These are phyloP conservation scores for Esperia sulphurella DNA, from an alignment of 2,888 invertebrate species.

Conservation along the genomic window DNA sequence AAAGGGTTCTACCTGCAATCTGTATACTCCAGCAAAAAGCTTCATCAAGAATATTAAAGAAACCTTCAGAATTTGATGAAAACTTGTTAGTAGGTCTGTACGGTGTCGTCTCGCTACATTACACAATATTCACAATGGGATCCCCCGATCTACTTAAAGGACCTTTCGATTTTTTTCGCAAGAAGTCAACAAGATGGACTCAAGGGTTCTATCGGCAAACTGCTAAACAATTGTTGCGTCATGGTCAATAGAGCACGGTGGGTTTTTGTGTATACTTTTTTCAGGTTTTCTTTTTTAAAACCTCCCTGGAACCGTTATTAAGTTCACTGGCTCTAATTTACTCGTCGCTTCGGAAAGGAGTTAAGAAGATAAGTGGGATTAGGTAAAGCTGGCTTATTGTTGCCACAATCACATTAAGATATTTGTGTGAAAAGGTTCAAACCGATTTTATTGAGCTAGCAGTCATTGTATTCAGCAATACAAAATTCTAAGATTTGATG, in stretches of 20 bases:
- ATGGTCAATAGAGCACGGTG: constrained; percentile 69
- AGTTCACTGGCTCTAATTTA: constrained; percentile 44
- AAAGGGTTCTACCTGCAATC: constrained; percentile 71
- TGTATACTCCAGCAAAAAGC: constrained; percentile 36
- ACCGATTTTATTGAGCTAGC: neutral
- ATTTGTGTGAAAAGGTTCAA: neutral
- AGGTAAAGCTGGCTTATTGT: constrained; percentile 18
- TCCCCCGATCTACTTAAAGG: constrained; percentile 67
- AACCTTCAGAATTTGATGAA: constrained; percentile 1
- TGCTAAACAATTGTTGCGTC: constrained; percentile 77
- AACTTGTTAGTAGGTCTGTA: constrained; percentile 47
- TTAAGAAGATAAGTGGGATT: constrained; percentile 40
- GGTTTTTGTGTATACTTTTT: constrained; percentile 58
- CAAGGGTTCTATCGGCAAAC: constrained; percentile 64
- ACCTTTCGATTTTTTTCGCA: constrained; percentile 57
- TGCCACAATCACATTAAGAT: constrained; percentile 16
- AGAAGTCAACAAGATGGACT: constrained; percentile 75
- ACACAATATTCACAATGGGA: constrained; percentile 75
- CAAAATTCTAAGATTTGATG: too few relatives aligned
- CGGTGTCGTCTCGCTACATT: constrained; percentile 69
- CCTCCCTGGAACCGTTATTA: constrained; percentile 45
- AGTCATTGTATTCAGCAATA: too few relatives aligned
- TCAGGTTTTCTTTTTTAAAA: constrained; percentile 18
- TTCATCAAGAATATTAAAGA: constrained; percentile 17
- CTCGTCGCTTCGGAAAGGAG: constrained; percentile 43